Percentiles rank a stretch among this genome's conserved stretches.
Conservation (phyloP, 2,888 invertebrate species). For the Stenotaenia linearis region DNA sequence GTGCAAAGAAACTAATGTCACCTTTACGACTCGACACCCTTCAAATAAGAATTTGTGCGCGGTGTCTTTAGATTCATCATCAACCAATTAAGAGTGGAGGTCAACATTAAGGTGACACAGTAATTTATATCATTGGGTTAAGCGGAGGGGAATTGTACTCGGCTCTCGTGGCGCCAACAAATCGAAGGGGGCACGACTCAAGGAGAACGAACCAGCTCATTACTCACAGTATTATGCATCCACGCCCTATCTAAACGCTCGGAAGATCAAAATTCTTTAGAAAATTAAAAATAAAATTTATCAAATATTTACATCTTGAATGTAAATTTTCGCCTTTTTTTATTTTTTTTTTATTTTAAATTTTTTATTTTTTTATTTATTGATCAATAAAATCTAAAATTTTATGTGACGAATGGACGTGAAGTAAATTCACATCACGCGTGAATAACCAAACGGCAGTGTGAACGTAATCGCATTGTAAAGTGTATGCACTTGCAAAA, state of each 20-base stretch:
- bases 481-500: background rate
- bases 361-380: no score
- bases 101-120: background rate
- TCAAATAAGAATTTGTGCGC: background rate
- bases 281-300: background rate
- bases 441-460: no score
- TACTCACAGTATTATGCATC: background rate
- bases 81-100: conserved; percentile 13
- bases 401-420: no score
- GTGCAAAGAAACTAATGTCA: background rate
- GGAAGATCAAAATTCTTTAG: background rate
- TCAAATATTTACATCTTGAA: no score
- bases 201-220: background rate
- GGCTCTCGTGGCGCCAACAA: conserved; percentile 4
- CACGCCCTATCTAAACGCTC: background rate
- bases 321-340: no score
- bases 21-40: background rate
- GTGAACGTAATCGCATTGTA: no score
- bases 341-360: no score
- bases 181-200: conserved; percentile 13
- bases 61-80: conserved; percentile 15
- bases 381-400: no score
- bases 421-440: no score
- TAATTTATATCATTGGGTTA: conserved; percentile 19
- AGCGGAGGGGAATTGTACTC: conserved; percentile 3